Conservation (phyloP, 1,140 invertebrate genomes). For the Pentalonia nigronervosa region DNA sequence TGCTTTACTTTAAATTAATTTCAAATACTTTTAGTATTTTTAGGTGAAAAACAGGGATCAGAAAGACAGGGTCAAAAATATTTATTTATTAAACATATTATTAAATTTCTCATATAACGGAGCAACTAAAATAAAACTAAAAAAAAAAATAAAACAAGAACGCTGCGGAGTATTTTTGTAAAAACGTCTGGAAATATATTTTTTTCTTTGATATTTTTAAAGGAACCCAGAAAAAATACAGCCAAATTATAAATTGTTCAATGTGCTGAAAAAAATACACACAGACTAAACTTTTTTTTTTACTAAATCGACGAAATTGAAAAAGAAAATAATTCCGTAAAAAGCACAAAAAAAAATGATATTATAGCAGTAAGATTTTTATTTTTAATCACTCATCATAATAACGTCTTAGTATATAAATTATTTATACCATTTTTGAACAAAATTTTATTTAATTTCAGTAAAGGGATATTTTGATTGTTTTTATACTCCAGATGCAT, state of each 20-base stretch:
- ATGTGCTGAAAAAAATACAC: background rate
- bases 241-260: conserved; percentile 10
- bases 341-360: background rate
- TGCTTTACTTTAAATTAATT: background rate
- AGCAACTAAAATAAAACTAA: background rate
- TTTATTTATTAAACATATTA: background rate
- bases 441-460: background rate
- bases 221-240: background rate
- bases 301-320: background rate
- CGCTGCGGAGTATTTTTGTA: background rate
- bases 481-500: background rate
- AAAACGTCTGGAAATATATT: background rate
- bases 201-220: background rate
- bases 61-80: background rate
- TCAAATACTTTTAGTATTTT: background rate
- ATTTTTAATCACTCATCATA: conserved; percentile 15
- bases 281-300: background rate
- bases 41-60: background rate
- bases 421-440: background rate
- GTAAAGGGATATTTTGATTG: background rate
- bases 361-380: background rate
- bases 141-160: background rate
- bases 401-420: background rate
- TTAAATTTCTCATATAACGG: background rate
- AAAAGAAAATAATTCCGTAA: background rate